Evolutionary conservation across 1,140 invertebrate genomes (phyloP), one percentile per base, ranked within the genome.

Genomic region (Idris sp.): DNA sequence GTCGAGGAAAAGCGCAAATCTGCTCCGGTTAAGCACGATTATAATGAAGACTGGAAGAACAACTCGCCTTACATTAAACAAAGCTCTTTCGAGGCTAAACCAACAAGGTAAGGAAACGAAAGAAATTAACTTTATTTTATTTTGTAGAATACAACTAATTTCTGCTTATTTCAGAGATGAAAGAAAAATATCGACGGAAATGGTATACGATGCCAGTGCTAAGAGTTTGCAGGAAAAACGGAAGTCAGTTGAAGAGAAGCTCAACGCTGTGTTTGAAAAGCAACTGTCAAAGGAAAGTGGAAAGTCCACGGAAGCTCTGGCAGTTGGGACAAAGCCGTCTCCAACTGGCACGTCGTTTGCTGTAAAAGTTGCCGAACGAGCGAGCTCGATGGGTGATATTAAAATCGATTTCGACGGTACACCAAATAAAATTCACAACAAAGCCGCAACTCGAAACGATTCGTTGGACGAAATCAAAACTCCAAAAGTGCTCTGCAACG

Each of bases 181-280:
- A 15, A 64, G 31, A 67, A 76, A 73, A 10, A 64, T 13, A 9
- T 51, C 51, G 36, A 67, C 59, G 9, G 74, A 78, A 31, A 64
- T 56, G 33, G 40, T 58, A 5, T 15, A 48, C 4, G 75, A 80
- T 26, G 77, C 53, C 2, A 79, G 46, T 35, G 74, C 58, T 0
- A 83, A 83, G 9, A 86, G 76, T 41, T 69, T 87, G 10, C 81
- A 87, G 4, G 79, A 84, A 8, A 88, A 87, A 22, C 82, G 85
- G 4, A 84, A 81, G 58, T 85, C 85, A 0, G 83, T 88, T 0
- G 86, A 87, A 46, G 84, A 87, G 0, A 87, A 87, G 53, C 36
- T 88, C 0, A 88, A 85, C n/a, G 85, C 86, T 3, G 82, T 88
- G 4, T 76, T 88, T 3, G 86, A 87, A 26, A 87, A 83, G 38